Percentiles rank a stretch among this genome's conserved stretches.
These are phyloP conservation scores for Butorides virescens DNA, from an alignment of 2,113 vertebrate species.

Conservation along the genomic window DNA sequence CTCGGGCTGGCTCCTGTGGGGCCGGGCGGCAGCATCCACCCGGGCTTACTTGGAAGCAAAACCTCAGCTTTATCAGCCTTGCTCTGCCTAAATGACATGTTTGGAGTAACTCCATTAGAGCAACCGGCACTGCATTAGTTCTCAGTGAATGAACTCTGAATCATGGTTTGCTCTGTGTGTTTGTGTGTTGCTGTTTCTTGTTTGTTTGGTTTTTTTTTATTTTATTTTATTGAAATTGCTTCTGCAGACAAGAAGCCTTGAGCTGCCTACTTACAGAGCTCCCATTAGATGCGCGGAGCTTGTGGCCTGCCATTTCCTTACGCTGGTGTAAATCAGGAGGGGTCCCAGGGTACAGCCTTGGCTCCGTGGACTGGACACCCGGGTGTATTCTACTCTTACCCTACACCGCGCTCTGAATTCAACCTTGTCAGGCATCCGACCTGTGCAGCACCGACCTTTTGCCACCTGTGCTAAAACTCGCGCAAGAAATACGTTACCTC, in stretches of 20 bases:
- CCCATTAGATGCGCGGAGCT: background rate
- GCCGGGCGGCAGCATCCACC: background rate
- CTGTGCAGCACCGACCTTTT: background rate
- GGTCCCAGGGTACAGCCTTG: background rate
- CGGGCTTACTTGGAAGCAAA: background rate
- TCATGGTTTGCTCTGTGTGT: background rate
- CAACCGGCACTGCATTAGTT: background rate
- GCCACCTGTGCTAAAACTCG: background rate
- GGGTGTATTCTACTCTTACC: background rate
- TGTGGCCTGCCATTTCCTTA: background rate
- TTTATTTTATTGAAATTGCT: background rate
- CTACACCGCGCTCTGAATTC: accelerated
- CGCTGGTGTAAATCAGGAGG: background rate
- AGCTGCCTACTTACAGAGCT: background rate
- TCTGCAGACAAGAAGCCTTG: background rate
- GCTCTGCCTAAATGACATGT: background rate
- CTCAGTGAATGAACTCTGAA: background rate
- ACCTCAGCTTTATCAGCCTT: background rate
- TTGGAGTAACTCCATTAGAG: background rate
- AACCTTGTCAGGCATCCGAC: background rate
- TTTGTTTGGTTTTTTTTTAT: background rate
- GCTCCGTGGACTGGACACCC: background rate
- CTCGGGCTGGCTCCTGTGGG: accelerated
- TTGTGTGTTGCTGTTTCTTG: background rate
- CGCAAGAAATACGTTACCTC: background rate